A percentile compares a stretch with the other conserved stretches of the same genome.
phyloP scores from a whole-genome alignment of 2,797 vertebrate genomes.

The Microtus californicus region DNA sequence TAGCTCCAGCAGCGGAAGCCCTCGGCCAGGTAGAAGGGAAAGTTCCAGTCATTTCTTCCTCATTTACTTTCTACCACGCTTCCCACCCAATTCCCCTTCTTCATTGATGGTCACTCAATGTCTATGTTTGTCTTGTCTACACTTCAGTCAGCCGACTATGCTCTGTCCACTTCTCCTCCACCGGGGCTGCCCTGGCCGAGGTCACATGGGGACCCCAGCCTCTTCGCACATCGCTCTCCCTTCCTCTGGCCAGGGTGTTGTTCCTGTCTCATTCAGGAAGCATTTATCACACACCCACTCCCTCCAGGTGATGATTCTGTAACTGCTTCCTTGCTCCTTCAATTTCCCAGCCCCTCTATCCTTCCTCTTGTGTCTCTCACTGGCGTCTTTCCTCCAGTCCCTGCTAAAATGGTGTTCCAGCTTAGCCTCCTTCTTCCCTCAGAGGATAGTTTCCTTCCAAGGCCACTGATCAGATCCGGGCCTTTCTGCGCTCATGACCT shows the following conservation, averaged over 20 bases:
- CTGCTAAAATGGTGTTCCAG: background rate
- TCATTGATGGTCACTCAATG: background rate
- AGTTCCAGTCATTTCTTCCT: background rate
- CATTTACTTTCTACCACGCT: accelerated
- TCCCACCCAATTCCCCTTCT: background rate
- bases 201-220: background rate
- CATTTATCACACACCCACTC: background rate
- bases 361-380: background rate
- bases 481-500: too few relatives aligned
- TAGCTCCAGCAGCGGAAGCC: background rate
- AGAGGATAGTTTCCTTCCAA: background rate
- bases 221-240: background rate
- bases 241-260: background rate
- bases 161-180: accelerated
- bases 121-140: background rate
- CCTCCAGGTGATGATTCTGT: background rate
- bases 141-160: accelerated
- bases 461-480: background rate
- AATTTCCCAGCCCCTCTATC: background rate
- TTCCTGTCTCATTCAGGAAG: background rate
- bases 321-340: background rate
- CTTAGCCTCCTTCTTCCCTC: background rate
- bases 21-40: background rate
- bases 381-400: background rate
- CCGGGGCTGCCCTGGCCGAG: background rate